Evolutionary conservation across 2,888 invertebrate genomes (phyloP), one percentile per base, ranked within the genome.

Genomic region (Cheilosia grossa): DNA sequence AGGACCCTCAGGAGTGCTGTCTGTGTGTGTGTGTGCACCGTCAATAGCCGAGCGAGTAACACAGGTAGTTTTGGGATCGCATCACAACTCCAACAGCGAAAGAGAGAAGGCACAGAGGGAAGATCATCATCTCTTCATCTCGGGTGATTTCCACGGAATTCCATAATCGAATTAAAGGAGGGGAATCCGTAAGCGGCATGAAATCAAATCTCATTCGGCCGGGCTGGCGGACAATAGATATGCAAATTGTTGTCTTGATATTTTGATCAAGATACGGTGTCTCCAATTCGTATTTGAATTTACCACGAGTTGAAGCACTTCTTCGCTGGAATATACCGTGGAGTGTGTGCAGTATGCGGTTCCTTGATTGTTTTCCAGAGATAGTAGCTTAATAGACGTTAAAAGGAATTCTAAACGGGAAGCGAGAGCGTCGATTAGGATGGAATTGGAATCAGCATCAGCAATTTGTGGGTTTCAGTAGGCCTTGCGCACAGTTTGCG

Each of bases 211-310:
- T 75, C 72, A 82, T 82, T 79, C 49, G 37, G 54, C 66, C 24
- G 37, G 47, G 24, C 24, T 56, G 24, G 51, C 56, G 73, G 78
- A 82, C 73, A 82, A 82, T 79, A 79, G 82, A 82, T 82, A 82
- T 78, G 82, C 82, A 82, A 82, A 82, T 82, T 82, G 82, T 73
- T 79, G 49, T 44, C 63, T 81, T 77, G 82, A 82, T 82, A 59
- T 70, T 82, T 82, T 73, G 79, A 82, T 82, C 79, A 82, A 82
- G 82, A 82, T 82, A 73, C 30, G 49, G 53, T 49, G 49, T 58
- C 17, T 37, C 53, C 64, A 42, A 72, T 82, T 63, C 51, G 19
- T 59, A 63, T 73, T 73, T 58, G 64, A 70, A 70, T 78, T 54
- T 15, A 17, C 56, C 17, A 24, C 2, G 2, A 44, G 40, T 58